phyloP scores from a whole-genome alignment of 1,140 invertebrate genomes.

The Brachionus calyciflorus region DNA sequence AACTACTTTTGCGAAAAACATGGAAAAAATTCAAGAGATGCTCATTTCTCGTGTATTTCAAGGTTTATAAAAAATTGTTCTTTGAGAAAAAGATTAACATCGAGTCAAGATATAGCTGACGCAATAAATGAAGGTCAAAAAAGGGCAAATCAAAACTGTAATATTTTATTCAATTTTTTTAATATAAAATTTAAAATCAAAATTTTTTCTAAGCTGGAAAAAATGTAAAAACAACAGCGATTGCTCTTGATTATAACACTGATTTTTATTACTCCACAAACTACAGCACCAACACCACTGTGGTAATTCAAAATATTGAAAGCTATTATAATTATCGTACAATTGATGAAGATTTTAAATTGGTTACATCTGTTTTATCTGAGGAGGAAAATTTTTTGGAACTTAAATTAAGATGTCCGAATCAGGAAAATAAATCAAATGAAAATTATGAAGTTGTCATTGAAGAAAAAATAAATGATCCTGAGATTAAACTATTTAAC shows the following conservation, averaged over 20 bases:
- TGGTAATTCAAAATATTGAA: conserved; percentile 19
- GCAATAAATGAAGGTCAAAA: conserved; percentile 15
- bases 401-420: neutral
- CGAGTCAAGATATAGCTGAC: neutral
- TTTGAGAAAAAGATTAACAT: neutral
- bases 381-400: conserved; percentile 16
- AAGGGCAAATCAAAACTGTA: conserved; percentile 30
- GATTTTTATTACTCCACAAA: neutral
- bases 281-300: neutral
- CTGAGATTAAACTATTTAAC: neutral
- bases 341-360: conserved; percentile 17
- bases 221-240: conserved; percentile 4
- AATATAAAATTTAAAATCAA: neutral
- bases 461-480: neutral
- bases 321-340: conserved; percentile 19
- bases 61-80: neutral
- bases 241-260: neutral
- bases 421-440: neutral
- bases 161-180: neutral
- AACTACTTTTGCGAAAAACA: conserved; percentile 33
- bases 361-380: conserved; percentile 14
- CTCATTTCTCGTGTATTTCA: conserved; percentile 26
- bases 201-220: conserved; percentile 16
- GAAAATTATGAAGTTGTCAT: neutral
- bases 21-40: conserved; percentile 31